Evolutionary conservation across 2,888 invertebrate species (phyloP).

Genomic region (Trilocha varians): DNA sequence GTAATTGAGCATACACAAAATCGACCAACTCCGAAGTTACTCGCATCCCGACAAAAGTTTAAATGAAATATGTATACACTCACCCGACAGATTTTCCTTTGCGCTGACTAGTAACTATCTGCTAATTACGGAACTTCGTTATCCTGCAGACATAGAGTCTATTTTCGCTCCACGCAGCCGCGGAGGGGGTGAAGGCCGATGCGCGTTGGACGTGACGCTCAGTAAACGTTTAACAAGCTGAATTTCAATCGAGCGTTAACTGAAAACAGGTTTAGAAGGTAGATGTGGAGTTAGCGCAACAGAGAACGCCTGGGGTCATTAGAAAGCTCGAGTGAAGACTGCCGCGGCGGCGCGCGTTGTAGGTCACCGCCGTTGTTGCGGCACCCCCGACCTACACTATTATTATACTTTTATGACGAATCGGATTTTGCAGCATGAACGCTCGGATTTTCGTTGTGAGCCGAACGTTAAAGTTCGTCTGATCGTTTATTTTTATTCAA

Average conservation of each 20-base stretch:
- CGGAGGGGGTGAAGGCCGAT: constrained; percentile 24
- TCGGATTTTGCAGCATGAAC: constrained; percentile 61
- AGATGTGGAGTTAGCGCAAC: constrained; percentile 49
- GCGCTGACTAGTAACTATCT: constrained; percentile 36
- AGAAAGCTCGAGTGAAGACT: constrained; percentile 69
- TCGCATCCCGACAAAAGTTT: constrained; percentile 23
- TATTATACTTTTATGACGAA: constrained; percentile 74
- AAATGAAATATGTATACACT: constrained; percentile 36
- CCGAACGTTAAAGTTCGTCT: constrained; percentile 2
- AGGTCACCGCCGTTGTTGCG: constrained; percentile 69
- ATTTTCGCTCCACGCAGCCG: constrained; percentile 40
- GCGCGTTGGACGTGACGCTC: constrained; percentile 48
- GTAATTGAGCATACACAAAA: not conserved
- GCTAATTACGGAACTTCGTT: constrained; percentile 56
- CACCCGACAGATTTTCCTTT: constrained; percentile 36
- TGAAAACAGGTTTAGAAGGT: constrained; percentile 37
- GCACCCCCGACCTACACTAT: constrained; percentile 66
- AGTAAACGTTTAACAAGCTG: constrained; percentile 41
- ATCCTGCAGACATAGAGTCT: constrained; percentile 52
- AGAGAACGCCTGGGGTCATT: constrained; percentile 69
- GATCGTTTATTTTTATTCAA: not conserved
- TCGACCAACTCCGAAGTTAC: constrained; percentile 7
- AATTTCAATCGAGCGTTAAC: constrained; percentile 39
- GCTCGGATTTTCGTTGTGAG: constrained; percentile 46
- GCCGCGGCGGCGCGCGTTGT: constrained; percentile 68